Base-by-base conservation (phyloP, 2,888 invertebrate genomes). In the Drosophila monieri region DNA sequence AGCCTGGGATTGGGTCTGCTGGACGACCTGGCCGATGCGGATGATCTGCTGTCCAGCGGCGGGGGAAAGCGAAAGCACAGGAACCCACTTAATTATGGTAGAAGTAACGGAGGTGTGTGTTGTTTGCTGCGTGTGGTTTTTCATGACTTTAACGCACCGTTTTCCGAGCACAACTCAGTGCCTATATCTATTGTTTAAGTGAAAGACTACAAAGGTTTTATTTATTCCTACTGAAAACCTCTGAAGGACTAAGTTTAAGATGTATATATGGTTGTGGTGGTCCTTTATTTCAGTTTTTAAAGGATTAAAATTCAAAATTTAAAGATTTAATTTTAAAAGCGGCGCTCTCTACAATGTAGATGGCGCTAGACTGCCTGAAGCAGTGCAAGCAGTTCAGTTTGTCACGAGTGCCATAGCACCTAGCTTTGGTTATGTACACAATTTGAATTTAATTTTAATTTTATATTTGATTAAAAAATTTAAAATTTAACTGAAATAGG, bases 81-180 rank as follows among this genome's bases (percentile, higher is more conserved):
- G 78, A 76, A 83, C 69, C 89, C 90, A 76, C 79, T 86, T 74
- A 91, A 91, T 89, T 90, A 91, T 91, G 91, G 92, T 92, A 92
- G 91, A 91, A 90, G 90, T 90, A 89, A 88, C 83, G 90, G 90
- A 90, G 90, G 90, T 90, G 90, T 89, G 89, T 89, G 89, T 90
- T 90, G 84, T 85, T 85, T 85, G 84, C 88, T 90, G 89, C 80
- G 89, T 89, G 89, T 88, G 83, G 80, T 89, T 89, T 90, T 87
- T 27, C 76, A 83, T 81, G 85, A 89, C 80, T 88, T 85, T 80
- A 74, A 60, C 88, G 90, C 90, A 90, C 90, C 88, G 43, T 55
- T 89, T 88, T 89, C 76, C 85, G 49, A 83, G 86, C 84, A 85
- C 84, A 74, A 59, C 48, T 73, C 62, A 73, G 88, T 84, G 83